phyloP scores from a whole-genome alignment of 2,113 vertebrate genomes.

The Myrmecobius fasciatus region DNA sequence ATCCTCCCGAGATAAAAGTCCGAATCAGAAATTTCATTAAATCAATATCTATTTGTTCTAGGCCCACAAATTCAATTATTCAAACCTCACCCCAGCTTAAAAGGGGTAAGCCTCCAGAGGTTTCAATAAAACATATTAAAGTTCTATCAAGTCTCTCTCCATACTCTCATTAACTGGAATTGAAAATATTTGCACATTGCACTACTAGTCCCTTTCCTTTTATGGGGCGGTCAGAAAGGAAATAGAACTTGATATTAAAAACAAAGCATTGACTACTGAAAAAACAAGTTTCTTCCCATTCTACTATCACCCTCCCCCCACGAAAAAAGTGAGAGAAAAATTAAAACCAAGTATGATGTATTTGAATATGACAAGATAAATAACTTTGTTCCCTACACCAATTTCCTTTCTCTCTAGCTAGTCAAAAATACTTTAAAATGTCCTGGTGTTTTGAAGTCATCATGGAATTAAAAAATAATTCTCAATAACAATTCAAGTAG shows the following conservation, averaged over 20 bases:
- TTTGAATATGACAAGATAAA: not conserved
- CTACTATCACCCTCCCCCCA: not conserved
- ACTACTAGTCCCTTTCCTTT: not conserved
- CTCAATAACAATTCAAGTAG: not conserved
- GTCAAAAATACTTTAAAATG: not conserved
- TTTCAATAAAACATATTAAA: not conserved
- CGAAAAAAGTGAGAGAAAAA: not conserved
- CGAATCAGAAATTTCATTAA: not conserved
- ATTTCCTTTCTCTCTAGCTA: not conserved
- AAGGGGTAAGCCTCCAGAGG: not conserved
- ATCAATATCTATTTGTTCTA: not conserved
- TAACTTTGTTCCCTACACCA: not conserved
- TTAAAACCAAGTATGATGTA: not conserved
- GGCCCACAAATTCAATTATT: not conserved
- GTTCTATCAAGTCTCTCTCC: constrained; percentile 1
- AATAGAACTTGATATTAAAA: constrained; percentile 17
- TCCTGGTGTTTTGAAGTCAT: not conserved
- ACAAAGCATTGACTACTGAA: not conserved
- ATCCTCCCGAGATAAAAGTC: not conserved
- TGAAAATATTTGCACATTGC: not conserved
- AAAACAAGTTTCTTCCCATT: not conserved
- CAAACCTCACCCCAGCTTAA: not conserved
- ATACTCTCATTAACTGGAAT: not conserved
- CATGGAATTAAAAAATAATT: not conserved
- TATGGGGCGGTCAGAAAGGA: not conserved